Conservation (phyloP, 2,113 vertebrate genomes). For the Barnardius zonarius region DNA sequence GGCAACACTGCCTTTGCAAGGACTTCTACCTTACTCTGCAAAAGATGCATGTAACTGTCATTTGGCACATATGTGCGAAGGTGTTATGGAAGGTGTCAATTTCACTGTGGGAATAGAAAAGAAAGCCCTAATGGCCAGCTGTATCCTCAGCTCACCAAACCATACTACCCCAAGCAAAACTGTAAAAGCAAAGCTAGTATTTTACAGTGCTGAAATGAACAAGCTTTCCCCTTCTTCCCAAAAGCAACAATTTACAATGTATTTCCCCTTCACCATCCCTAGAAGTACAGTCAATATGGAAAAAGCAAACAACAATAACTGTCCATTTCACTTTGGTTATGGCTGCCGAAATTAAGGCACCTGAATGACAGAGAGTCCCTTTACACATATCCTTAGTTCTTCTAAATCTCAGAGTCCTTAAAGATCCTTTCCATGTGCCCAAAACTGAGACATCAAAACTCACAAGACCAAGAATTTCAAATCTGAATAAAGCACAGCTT, state of each 20-base stretch:
- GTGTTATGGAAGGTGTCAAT: not conserved
- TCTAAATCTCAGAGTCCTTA: not conserved
- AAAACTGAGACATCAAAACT: not conserved
- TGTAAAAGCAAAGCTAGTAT: not conserved
- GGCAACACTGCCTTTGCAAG: not conserved
- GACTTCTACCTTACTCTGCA: not conserved
- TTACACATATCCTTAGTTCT: rapidly evolving
- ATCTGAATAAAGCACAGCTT: not conserved
- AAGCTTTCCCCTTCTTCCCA: not conserved
- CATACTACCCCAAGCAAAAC: not conserved
- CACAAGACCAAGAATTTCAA: not conserved
- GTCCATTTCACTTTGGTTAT: not conserved
- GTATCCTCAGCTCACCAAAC: not conserved
- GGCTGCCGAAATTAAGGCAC: not conserved
- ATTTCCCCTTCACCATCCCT: not conserved
- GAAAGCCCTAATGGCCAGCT: not conserved
- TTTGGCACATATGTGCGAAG: not conserved
- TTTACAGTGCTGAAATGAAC: not conserved
- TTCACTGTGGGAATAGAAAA: not conserved
- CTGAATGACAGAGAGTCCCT: not conserved
- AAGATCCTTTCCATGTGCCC: not conserved
- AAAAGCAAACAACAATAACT: not conserved
- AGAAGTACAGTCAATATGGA: not conserved
- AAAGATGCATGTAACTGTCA: not conserved
- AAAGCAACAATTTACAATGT: not conserved